A percentile compares a stretch with the other conserved stretches of the same genome.
Evolutionary conservation across 2,113 vertebrate genomes (phyloP).

Genomic region (Semnopithecus entellus): DNA sequence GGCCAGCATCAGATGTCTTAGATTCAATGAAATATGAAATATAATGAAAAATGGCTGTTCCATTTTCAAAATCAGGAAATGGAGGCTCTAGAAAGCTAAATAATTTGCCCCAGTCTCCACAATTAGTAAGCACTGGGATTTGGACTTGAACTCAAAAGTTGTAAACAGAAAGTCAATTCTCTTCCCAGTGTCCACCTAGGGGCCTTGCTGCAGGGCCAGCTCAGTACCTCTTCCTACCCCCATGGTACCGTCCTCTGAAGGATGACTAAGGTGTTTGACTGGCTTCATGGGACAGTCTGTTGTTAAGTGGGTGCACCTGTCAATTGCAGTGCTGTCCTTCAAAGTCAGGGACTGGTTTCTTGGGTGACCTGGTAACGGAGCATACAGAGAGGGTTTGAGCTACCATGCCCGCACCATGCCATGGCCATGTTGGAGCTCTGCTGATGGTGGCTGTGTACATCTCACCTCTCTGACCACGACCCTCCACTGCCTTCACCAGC

Average conservation of each 20-base stretch:
- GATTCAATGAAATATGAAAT: not conserved
- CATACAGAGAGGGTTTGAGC: not conserved
- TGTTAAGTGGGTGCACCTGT: not conserved
- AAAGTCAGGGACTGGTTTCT: not conserved
- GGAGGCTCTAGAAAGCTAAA: not conserved
- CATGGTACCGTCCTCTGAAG: accelerated
- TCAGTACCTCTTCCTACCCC: accelerated
- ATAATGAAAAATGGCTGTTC: not conserved
- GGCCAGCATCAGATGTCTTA: not conserved
- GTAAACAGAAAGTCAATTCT: not conserved
- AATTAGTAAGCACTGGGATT: not conserved
- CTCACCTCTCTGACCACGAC: not conserved
- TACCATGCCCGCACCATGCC: accelerated
- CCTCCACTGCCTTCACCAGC: not conserved
- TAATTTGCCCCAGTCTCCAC: too few relatives aligned
- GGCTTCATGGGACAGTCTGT: not conserved
- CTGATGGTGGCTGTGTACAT: too few relatives aligned
- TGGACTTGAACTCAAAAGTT: not conserved
- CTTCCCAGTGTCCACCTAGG: not conserved
- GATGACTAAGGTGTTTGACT: accelerated
- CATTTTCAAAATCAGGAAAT: not conserved
- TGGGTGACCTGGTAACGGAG: not conserved
- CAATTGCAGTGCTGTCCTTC: not conserved
- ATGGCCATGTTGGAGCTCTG: not conserved
- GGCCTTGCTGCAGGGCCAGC: not conserved